A percentile compares a stretch with the other conserved stretches of the same genome.
Conservation (phyloP, 2,113 vertebrate genomes). For the Ailuropoda melanoleuca region DNA sequence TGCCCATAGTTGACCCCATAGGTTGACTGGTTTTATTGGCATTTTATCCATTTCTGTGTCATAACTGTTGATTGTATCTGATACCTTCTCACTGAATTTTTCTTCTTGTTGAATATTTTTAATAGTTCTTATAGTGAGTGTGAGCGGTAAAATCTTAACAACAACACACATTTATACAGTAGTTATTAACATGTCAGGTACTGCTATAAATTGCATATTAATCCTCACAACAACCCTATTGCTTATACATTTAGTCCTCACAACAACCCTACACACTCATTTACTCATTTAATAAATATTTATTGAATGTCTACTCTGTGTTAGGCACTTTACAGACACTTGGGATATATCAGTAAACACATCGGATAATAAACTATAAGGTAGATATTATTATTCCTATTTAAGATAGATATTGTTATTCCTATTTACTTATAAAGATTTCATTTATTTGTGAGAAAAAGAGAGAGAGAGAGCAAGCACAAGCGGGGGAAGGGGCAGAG, state of each 20-base stretch:
- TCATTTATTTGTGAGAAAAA: too few relatives aligned
- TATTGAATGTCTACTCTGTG: not conserved
- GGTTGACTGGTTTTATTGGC: not conserved
- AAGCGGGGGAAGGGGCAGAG: too few relatives aligned
- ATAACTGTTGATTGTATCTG: not conserved
- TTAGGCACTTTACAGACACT: not conserved
- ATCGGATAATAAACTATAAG: not conserved
- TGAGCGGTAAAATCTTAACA: not conserved
- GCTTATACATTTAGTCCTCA: not conserved
- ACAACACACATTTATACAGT: not conserved
- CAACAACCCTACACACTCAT: not conserved
- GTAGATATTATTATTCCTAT: not conserved
- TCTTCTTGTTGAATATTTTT: constrained; percentile 5
- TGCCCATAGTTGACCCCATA: not conserved
- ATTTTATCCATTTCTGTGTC: constrained; percentile 11
- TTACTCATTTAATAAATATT: not conserved
- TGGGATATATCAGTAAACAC: not conserved
- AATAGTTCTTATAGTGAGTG: not conserved
- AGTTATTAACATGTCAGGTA: not conserved
- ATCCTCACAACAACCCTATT: not conserved
- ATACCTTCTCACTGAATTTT: not conserved
- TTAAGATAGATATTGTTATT: not conserved
- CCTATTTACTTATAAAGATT: not conserved
- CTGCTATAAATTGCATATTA: not conserved
- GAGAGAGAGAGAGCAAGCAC: too few relatives aligned